phyloP scores from a whole-genome alignment of 2,113 vertebrate species.

The Ctenomys sociabilis region DNA sequence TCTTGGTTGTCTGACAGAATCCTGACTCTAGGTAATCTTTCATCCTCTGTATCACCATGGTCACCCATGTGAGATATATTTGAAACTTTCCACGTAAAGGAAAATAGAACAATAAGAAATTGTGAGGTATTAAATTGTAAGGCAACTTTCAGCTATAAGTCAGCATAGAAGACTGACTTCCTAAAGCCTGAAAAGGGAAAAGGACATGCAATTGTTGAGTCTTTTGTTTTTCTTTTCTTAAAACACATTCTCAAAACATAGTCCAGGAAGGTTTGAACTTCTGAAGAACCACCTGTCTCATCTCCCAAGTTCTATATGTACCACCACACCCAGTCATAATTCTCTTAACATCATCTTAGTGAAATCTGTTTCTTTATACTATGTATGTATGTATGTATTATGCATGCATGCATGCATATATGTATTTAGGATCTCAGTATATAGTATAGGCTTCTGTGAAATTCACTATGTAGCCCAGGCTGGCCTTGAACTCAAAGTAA shows the following conservation, averaged over 20 bases:
- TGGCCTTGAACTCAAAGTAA: not conserved
- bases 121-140: not conserved
- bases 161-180: not conserved
- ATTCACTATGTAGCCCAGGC: not conserved
- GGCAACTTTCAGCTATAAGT: not conserved
- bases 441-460: not conserved
- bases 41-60: not conserved
- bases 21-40: not conserved
- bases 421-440: not conserved
- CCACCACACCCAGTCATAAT: not conserved
- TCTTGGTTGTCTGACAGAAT: not conserved
- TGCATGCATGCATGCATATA: too few relatives aligned
- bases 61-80: not conserved
- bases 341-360: not conserved
- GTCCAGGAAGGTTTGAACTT: not conserved
- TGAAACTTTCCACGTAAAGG: not conserved
- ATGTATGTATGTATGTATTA: too few relatives aligned
- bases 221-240: not conserved
- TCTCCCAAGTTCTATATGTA: not conserved
- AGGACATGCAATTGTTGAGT: not conserved
- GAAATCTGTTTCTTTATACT: not conserved
- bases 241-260: not conserved
- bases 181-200: not conserved
- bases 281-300: not conserved
- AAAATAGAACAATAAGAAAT: not conserved